These are phyloP conservation scores for Imbricaverruca yamaguchii DNA, from an alignment of 2,888 invertebrate species.

Conservation along the genomic window DNA sequence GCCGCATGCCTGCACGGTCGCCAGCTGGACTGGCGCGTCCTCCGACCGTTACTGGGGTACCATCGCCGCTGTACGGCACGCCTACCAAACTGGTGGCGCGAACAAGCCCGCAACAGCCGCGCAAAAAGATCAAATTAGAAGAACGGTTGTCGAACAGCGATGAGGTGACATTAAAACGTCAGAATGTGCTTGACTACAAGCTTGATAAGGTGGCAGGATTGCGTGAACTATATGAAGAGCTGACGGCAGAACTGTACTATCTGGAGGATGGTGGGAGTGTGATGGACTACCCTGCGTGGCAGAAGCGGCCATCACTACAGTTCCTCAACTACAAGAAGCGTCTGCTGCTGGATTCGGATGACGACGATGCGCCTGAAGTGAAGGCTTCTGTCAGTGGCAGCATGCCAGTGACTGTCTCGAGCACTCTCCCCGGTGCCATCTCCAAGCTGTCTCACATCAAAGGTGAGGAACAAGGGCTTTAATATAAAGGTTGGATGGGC, in stretches of 20 bases:
- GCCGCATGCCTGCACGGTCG: background rate
- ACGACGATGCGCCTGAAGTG: conserved; percentile 51
- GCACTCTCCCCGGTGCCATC: conserved; percentile 53
- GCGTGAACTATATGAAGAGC: conserved; percentile 41
- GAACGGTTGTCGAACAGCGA: background rate
- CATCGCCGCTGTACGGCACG: background rate
- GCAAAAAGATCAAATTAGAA: conserved; percentile 13
- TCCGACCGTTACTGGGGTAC: background rate
- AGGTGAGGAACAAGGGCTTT: background rate
- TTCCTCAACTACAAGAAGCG: conserved; percentile 53
- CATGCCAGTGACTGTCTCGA: conserved; percentile 53
- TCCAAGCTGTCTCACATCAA: conserved; percentile 45
- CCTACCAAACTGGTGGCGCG: background rate
- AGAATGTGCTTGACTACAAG: conserved; percentile 32
- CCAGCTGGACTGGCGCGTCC: background rate
- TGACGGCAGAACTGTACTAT: conserved; percentile 69
- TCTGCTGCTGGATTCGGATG: conserved; percentile 55
- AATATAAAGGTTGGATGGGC: too few relatives aligned
- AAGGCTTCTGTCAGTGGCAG: conserved; percentile 52
- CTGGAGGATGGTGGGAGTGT: conserved; percentile 78
- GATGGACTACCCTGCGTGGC: conserved; percentile 79
- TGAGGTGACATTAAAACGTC: background rate
- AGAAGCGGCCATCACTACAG: conserved; percentile 68
- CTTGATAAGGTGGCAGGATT: conserved; percentile 37
- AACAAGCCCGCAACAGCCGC: background rate